Conservation (phyloP, 2,888 invertebrate species). For the Atherix ibis region DNA sequence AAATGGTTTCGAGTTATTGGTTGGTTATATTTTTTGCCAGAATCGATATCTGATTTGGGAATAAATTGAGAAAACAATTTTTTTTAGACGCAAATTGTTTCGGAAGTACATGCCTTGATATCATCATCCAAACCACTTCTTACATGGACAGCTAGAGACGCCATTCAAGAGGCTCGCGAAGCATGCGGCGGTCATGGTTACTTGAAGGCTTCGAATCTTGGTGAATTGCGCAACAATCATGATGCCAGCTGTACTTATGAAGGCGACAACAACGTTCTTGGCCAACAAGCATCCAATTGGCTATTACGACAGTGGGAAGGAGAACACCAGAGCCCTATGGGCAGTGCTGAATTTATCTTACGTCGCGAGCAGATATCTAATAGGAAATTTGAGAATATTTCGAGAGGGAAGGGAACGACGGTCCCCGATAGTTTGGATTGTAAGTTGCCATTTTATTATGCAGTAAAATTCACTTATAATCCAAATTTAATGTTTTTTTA, state of each 20-base stretch:
- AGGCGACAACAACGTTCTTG: constrained; percentile 84
- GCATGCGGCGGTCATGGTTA: constrained; percentile 82
- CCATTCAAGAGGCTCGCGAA: constrained; percentile 69
- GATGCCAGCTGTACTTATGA: constrained; percentile 87
- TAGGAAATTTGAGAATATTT: constrained; percentile 15
- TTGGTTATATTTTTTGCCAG: constrained; percentile 13
- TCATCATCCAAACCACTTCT: constrained; percentile 49
- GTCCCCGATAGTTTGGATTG: constrained; percentile 24
- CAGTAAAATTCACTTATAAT: constrained; percentile 13
- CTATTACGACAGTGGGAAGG: constrained; percentile 50
- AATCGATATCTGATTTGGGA: background rate
- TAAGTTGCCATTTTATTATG: no score
- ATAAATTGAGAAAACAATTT: background rate
- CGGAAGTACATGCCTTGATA: constrained; percentile 48
- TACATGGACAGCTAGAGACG: constrained; percentile 60
- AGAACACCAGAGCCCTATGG: constrained; percentile 47
- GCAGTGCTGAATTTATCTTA: constrained; percentile 51
- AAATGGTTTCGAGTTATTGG: constrained; percentile 30
- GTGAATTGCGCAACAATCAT: constrained; percentile 68
- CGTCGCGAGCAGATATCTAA: constrained; percentile 35
- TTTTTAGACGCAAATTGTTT: constrained; percentile 31
- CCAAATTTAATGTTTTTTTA: constrained; percentile 31
- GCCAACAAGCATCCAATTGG: constrained; percentile 84
- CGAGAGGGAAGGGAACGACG: no score
- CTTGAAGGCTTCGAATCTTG: constrained; percentile 57